Evolutionary conservation across 1,140 invertebrate species (phyloP).

Genomic region (Sminthurinus signatus): DNA sequence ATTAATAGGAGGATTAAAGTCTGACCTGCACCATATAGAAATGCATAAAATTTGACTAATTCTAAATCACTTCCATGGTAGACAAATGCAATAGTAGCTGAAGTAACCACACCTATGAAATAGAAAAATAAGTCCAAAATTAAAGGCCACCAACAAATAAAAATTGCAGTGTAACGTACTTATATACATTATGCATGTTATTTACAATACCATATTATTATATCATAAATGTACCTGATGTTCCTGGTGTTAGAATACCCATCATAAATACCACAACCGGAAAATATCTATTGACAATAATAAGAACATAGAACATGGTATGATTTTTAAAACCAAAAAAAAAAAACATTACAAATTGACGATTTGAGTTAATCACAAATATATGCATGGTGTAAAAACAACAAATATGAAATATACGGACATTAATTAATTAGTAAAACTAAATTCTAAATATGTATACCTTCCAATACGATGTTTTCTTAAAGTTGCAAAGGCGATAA

Average conservation of each 20-base stretch:
- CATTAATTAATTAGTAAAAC: neutral
- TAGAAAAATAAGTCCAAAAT: slow-evolving; percentile 47
- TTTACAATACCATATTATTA: too few species aligned
- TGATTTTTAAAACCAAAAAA: too few species aligned
- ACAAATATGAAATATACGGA: too few species aligned
- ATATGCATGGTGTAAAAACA: too few species aligned
- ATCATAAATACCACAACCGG: slow-evolving; percentile 78
- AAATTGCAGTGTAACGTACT: too few species aligned
- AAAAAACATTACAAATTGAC: too few species aligned
- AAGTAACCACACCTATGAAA: too few species aligned
- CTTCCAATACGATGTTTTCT: slow-evolving; percentile 88
- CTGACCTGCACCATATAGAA: slow-evolving; percentile 89
- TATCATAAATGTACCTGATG: slow-evolving; percentile 80
- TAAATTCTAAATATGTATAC: slow-evolving; percentile 45
- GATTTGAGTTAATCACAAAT: too few species aligned
- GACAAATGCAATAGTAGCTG: slow-evolving; percentile 59
- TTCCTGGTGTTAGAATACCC: slow-evolving; percentile 76
- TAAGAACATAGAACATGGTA: neutral
- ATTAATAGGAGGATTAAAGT: slow-evolving; percentile 79
- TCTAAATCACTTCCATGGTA: slow-evolving; percentile 78
- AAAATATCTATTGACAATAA: slow-evolving; percentile 58
- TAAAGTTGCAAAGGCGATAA: slow-evolving; percentile 80
- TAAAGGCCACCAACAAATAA: too few species aligned
- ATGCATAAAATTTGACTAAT: slow-evolving; percentile 82
- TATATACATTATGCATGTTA: too few species aligned